Evolutionary conservation across 2,797 vertebrate species (phyloP).

Genomic region (Linurgus olivaceus): DNA sequence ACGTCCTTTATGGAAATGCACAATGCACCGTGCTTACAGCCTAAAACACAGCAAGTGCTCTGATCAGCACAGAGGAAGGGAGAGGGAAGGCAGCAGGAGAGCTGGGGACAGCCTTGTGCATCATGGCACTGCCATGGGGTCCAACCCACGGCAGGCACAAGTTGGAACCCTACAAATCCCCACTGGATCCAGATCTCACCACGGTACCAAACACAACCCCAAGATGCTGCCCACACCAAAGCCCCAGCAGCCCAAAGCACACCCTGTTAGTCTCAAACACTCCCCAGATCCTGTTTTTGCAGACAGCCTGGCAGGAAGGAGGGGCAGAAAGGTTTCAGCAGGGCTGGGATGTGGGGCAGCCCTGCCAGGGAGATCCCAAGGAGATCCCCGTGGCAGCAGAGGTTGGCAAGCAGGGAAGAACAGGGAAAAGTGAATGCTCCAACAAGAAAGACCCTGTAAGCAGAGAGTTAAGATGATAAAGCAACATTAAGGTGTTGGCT

Average conservation of each 20-base stretch:
- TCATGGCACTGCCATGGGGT: fast-evolving
- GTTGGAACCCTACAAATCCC: background rate
- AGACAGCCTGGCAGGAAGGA: background rate
- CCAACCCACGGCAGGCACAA: fast-evolving
- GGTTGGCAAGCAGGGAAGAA: background rate
- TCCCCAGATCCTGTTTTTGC: fast-evolving
- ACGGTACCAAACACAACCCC: fast-evolving
- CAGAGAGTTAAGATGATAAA: background rate
- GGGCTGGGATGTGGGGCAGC: background rate
- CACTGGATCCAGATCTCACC: background rate
- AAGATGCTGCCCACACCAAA: background rate
- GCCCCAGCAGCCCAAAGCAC: fast-evolving
- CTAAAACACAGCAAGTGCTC: slow-evolving; percentile 27
- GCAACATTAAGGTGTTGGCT: background rate
- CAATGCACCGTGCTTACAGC: slow-evolving; percentile 12
- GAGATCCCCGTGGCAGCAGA: background rate
- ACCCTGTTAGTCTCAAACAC: fast-evolving
- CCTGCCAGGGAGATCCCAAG: background rate
- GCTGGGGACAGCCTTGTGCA: background rate
- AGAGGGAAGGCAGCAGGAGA: background rate
- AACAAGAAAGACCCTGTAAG: background rate
- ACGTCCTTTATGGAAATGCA: slow-evolving; percentile 67
- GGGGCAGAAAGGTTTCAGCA: background rate
- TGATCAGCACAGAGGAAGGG: slow-evolving; percentile 4
- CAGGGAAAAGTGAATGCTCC: background rate